Base-by-base conservation (phyloP, 2,888 invertebrate species). In the Dilophus febrilis region DNA sequence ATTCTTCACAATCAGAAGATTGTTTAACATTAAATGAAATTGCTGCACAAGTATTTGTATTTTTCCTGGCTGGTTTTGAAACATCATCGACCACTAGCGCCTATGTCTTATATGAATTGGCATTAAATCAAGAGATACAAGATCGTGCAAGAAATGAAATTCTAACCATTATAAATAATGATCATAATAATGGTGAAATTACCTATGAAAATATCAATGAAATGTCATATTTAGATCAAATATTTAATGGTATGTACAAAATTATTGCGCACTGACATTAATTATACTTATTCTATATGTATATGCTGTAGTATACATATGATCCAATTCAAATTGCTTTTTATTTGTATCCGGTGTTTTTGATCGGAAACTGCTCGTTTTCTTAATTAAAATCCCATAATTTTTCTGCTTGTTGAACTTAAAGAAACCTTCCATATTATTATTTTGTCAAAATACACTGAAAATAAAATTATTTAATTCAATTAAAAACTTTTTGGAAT, bases 31-130 rank as follows among this genome's bases (percentile, higher is more conserved):
- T 42, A 11, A 17, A 42, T 14, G 42, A 42, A 29, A 39, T 42
- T 28, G 38, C 42, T 13, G 42, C 42, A 18, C 42, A 42, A 16
- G 26, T 30, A 16, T 42, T 38, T 36, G 19, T 42, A n/a, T 42
- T 42, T 31, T 42, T 42, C n/a, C 39, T 42, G 32, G 73, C 71
- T n/a, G 73, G 73, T 0, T 72, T 70, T 47, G 72, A 73, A 53
- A 72, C 72, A 0, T 70, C 71, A 0, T 69, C 72, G 0, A 65
- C 70, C 0, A 65, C 70, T 0, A 63, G 72, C 1, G 65, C 68
- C 47, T 70, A 68, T 41, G 64, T 66, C 1, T 60, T 68, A 0
- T 71, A 69, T 47, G 65, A 68, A 45, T 49, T 73, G 36, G 71
- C 72, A 0, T 46, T 63, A 7, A 65, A 72, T 49, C 67, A 64